phyloP scores from a whole-genome alignment of 2,797 vertebrate genomes.

The Melanogrammus aeglefinus region DNA sequence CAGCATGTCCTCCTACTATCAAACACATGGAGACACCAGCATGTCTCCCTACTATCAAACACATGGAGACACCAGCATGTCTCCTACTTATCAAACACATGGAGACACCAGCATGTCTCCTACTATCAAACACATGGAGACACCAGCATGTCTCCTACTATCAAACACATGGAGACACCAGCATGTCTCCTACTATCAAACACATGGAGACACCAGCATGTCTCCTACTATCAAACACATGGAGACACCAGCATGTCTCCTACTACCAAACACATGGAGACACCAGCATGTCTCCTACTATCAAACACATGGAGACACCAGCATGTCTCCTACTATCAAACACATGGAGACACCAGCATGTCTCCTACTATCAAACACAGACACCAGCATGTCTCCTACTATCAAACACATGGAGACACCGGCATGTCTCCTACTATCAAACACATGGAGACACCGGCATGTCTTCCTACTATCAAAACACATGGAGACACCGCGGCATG shows the following conservation, averaged over 20 bases:
- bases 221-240: not conserved
- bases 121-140: too few species aligned
- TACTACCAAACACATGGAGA: not conserved
- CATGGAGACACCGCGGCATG: not conserved
- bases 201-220: not conserved
- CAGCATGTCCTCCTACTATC: too few species aligned
- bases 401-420: not conserved
- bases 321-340: too few species aligned
- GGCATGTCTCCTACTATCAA: too few species aligned
- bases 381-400: not conserved
- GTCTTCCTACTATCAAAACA: too few species aligned
- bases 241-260: not conserved
- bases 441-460: not conserved
- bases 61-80: not conserved
- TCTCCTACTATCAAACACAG: not conserved
- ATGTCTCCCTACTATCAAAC: not conserved
- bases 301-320: not conserved
- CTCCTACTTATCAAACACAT: not conserved
- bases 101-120: too few species aligned
- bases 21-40: not conserved
- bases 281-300: not conserved
- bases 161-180: too few species aligned
- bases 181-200: not conserved
- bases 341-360: too few species aligned
- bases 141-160: too few species aligned